Percentiles rank a stretch among this genome's conserved stretches.
Evolutionary conservation across 2,113 vertebrate species (phyloP).

Genomic region (Okapia johnstoni): DNA sequence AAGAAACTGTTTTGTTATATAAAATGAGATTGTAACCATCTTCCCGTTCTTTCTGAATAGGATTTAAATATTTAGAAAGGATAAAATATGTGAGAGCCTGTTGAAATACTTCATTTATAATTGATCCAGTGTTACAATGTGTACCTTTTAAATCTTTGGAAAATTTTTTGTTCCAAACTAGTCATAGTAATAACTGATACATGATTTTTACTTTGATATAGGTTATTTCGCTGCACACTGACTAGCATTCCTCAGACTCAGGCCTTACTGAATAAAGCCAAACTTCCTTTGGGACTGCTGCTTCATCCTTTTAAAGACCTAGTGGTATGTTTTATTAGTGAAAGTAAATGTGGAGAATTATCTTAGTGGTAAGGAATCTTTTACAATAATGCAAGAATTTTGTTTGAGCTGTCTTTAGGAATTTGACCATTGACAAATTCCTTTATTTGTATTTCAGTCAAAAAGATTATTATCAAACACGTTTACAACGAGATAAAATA

Average conservation of each 20-base stretch:
- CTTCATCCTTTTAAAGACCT: conserved; percentile 99
- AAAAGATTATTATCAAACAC: not conserved
- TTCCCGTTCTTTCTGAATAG: not conserved
- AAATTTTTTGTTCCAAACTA: not conserved
- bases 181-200: not conserved
- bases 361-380: not conserved
- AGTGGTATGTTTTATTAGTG: conserved; percentile 86
- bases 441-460: conserved; percentile 28
- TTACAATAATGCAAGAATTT: not conserved
- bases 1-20: not conserved
- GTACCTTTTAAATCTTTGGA: not conserved
- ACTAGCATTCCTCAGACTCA: conserved; percentile 98
- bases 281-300: conserved; percentile 95
- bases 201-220: conserved; percentile 69
- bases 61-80: conserved; percentile 6
- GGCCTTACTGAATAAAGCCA: conserved; percentile 96
- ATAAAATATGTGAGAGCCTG: not conserved
- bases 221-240: conserved; percentile 95
- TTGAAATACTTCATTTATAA: conserved; percentile 33
- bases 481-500: conserved; percentile 8
- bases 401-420: not conserved
- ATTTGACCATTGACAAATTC: not conserved
- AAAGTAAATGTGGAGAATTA: not conserved
- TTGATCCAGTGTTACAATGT: conserved; percentile 28
- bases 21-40: not conserved